phyloP scores from a whole-genome alignment of 2,888 invertebrate genomes.

The Phaedon cochleariae region DNA sequence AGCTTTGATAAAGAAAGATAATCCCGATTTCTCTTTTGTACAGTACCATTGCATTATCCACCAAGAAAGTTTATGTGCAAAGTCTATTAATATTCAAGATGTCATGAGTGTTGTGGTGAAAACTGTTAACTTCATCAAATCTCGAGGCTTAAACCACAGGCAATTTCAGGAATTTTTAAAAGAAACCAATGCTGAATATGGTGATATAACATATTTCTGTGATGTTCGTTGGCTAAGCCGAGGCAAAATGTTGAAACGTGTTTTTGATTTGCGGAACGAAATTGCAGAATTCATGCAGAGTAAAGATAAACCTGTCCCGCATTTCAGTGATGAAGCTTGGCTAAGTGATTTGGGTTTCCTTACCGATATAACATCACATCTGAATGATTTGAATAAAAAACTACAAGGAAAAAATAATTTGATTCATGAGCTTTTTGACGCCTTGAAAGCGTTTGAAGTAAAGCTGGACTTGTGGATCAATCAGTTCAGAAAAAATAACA shows the following conservation, averaged over 20 bases:
- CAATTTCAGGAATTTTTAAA: conserved; percentile 36
- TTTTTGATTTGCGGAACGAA: conserved; percentile 35
- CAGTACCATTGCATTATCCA: conserved; percentile 22
- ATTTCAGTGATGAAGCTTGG: conserved; percentile 6
- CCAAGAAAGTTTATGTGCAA: conserved; percentile 24
- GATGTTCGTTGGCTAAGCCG: conserved; percentile 38
- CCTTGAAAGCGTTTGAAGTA: conserved; percentile 4
- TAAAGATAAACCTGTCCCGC: conserved; percentile 6
- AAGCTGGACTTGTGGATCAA: conserved; percentile 5
- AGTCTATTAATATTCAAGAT: conserved; percentile 22
- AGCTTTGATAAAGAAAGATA: neutral
- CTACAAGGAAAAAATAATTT: conserved; percentile 17
- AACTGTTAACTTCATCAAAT: conserved; percentile 37
- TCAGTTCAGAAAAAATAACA: conserved; percentile 9
- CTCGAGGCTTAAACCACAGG: conserved; percentile 34
- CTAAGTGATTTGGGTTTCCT: conserved; percentile 16
- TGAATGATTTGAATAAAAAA: conserved; percentile 20
- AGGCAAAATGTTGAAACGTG: conserved; percentile 35
- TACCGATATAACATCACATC: conserved; percentile 16
- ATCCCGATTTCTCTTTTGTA: neutral
- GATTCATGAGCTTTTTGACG: conserved; percentile 2
- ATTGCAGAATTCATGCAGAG: conserved; percentile 34
- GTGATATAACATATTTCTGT: conserved; percentile 35
- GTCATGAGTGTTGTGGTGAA: conserved; percentile 30
- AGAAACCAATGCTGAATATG: conserved; percentile 36